phyloP scores from a whole-genome alignment of 2,888 invertebrate species.

The Adineta ricciae region DNA sequence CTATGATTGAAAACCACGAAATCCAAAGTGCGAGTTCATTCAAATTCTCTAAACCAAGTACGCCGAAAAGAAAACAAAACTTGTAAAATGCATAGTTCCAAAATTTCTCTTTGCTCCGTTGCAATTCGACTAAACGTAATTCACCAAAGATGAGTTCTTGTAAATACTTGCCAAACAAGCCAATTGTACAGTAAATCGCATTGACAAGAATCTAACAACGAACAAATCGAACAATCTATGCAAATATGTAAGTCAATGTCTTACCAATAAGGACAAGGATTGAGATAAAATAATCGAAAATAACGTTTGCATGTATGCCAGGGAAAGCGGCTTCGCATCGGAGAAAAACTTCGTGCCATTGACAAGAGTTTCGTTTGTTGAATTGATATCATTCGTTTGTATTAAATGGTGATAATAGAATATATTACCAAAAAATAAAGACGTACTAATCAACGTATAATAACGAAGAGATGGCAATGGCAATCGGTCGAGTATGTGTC shows the following conservation, averaged over 20 bases:
- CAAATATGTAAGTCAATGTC: too few species aligned
- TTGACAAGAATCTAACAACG: slow-evolving; percentile 71
- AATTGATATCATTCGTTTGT: neutral
- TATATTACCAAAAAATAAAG: neutral
- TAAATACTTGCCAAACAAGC: slow-evolving; percentile 64
- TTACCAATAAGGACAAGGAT: neutral
- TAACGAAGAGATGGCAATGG: neutral
- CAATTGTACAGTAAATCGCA: slow-evolving; percentile 70
- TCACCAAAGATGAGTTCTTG: slow-evolving; percentile 72
- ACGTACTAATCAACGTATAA: neutral
- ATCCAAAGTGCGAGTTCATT: slow-evolving; percentile 77
- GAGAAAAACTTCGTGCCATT: neutral
- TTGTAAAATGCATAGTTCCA: slow-evolving; percentile 88
- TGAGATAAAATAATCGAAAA: neutral
- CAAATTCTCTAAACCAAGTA: slow-evolving; percentile 78
- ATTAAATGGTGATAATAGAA: neutral
- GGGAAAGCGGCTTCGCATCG: neutral
- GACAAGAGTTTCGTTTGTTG: neutral
- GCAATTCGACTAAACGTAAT: slow-evolving; percentile 69
- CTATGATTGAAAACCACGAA: slow-evolving; percentile 75
- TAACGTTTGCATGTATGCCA: neutral
- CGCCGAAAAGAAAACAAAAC: slow-evolving; percentile 82
- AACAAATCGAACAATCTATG: too few species aligned
- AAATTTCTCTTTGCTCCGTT: slow-evolving; percentile 77
- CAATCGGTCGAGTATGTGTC: neutral